Base-by-base conservation (phyloP, 30 jellyfish, hydroid and myxozoan genomes). In the Chironex yamaguchii region DNA sequence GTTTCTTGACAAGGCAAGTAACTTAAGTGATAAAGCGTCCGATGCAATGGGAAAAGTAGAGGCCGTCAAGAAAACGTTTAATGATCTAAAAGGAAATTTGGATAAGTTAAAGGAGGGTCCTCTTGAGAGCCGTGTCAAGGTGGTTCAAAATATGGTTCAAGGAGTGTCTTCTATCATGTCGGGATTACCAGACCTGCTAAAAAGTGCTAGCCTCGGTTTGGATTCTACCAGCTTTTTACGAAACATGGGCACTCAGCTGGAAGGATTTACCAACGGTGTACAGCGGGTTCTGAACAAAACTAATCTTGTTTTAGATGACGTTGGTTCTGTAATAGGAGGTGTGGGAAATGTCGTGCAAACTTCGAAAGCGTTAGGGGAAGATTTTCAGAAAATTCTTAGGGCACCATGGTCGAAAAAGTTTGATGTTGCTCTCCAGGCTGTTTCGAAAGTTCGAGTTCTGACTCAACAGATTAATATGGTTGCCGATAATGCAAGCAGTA, bases 81-180 rank as follows among this genome's bases (percentile, higher is more conserved):
- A 81, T 0, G 58, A 33, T 32, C 83, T 88, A 4, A 67, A 49
- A 31, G 51, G 2, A 1, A 79, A 82, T 34, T 65, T 93, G 42
- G 76, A 70, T 1, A 89, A 65, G 32, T 76, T 82, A 3, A 53
- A 93, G 23, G 63, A 83, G 29, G 98, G 98, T 2, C 98, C 98
- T 32, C 26, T 93, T 0, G 98, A 87, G 48, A 71, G 71, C 72
- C 96, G 98, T 4, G 67, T 93, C 11, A 77, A 79, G n/a, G 98
- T 97, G 24, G 96, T 90, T 13, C 79, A 83, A 52, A 78, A 88
- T 54, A 67, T 93, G 26, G 91, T 83, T 2, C 69, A 76, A 26
- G 98, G 98, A 2, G 81, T 93, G 21, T 65, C 34, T 27, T 58
- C 90, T 2, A 64, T 93, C 11, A 50, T 90, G 36, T 34, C 88